phyloP scores from a whole-genome alignment of 2,113 vertebrate species.

The Stictonetta naevosa region DNA sequence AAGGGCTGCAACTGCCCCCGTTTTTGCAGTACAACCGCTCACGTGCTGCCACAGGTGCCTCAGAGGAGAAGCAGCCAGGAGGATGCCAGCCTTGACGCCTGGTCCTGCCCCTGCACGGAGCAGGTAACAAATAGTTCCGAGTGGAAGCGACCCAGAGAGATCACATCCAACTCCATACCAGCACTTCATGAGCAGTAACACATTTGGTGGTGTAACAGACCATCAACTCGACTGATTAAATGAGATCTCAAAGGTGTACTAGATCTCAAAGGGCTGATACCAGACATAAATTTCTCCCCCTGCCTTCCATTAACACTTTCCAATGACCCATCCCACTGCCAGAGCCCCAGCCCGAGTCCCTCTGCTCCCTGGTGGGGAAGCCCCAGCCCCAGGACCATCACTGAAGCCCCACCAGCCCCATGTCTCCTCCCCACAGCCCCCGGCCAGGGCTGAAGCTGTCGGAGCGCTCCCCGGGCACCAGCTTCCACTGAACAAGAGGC shows the following conservation, averaged over 20 bases:
- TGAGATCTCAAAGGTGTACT: not conserved
- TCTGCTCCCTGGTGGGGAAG: rapidly evolving
- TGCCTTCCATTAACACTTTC: not conserved
- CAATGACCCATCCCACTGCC: not conserved
- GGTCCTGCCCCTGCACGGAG: too few species aligned
- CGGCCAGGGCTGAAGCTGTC: not conserved
- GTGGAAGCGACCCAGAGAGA: too few species aligned
- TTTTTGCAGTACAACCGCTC: not conserved
- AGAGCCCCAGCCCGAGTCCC: not conserved
- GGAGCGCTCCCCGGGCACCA: not conserved
- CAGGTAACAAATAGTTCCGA: too few species aligned
- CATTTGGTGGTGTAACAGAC: not conserved
- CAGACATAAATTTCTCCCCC: not conserved
- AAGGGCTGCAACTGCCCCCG: rapidly evolving
- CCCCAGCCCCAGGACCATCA: not conserved
- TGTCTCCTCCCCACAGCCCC: rapidly evolving
- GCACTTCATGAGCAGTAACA: rapidly evolving
- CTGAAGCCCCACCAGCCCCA: not conserved
- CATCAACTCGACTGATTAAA: not conserved
- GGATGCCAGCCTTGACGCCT: too few species aligned
- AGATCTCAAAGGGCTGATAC: not conserved
- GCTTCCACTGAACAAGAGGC: rapidly evolving
- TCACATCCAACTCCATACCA: not conserved
- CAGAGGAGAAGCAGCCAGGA: too few species aligned
- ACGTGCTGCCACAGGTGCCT: rapidly evolving